Evolutionary conservation across 2,888 invertebrate genomes (phyloP).

Genomic region (Diploptera punctata): DNA sequence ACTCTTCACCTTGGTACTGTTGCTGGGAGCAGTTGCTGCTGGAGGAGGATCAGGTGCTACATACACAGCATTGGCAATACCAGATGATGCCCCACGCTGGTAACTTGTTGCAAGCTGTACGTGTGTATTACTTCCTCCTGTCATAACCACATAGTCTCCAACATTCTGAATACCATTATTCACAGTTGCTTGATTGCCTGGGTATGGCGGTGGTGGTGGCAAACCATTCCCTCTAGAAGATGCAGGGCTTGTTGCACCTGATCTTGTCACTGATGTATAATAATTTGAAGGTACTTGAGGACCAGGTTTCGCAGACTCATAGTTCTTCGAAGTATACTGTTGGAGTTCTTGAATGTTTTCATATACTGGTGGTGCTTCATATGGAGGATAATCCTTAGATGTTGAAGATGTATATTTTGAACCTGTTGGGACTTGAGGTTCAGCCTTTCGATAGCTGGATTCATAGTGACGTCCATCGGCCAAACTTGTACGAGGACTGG

Average conservation of each 20-base stretch:
- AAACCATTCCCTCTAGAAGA: conserved; percentile 26
- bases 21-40: conserved; percentile 45
- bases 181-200: conserved; percentile 26
- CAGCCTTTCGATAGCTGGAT: conserved; percentile 74
- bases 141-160: conserved; percentile 43
- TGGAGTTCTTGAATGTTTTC: conserved; percentile 67
- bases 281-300: conserved; percentile 52
- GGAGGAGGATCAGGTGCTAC: conserved; percentile 23
- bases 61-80: conserved; percentile 44
- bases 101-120: conserved; percentile 47
- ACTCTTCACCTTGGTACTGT: conserved; percentile 46
- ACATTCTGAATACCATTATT: background rate
- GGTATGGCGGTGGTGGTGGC: conserved; percentile 41
- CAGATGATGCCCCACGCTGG: conserved; percentile 44
- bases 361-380: conserved; percentile 65
- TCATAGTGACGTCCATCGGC: conserved; percentile 56
- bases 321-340: conserved; percentile 25
- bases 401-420: conserved; percentile 47
- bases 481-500: conserved; percentile 56
- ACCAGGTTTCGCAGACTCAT: conserved; percentile 58
- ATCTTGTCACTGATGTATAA: conserved; percentile 1
- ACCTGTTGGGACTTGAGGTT: conserved; percentile 78
- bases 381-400: conserved; percentile 53
- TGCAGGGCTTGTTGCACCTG: conserved; percentile 31
- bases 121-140: conserved; percentile 34